phyloP scores from a whole-genome alignment of 2,113 vertebrate genomes.

The Illadopsis cleaveri region DNA sequence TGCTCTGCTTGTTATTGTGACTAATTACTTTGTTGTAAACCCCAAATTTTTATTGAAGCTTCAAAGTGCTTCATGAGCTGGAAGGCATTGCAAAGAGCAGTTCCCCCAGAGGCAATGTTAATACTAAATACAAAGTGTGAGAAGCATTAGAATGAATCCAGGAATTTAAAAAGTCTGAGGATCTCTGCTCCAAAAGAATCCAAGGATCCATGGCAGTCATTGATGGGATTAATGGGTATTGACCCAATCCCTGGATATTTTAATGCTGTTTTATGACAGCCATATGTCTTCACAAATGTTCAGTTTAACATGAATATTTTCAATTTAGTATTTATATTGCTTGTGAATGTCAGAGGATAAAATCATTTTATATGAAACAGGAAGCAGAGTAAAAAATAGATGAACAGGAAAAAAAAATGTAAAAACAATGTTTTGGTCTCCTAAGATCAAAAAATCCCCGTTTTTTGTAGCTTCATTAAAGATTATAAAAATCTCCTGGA shows the following conservation, averaged over 20 bases:
- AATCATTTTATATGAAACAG: not conserved
- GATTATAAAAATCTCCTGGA: not conserved
- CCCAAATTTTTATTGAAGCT: not conserved
- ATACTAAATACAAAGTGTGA: not conserved
- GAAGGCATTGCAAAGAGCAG: not conserved
- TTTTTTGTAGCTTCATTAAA: not conserved
- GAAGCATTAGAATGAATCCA: not conserved
- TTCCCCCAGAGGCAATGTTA: not conserved
- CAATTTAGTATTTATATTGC: not conserved
- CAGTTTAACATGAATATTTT: not conserved
- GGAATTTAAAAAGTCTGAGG: not conserved
- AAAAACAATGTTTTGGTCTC: not conserved
- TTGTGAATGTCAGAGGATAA: not conserved
- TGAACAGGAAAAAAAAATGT: not conserved
- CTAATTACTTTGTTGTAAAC: conserved; percentile 9
- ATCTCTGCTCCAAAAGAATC: not conserved
- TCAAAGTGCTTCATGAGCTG: not conserved
- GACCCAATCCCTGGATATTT: not conserved
- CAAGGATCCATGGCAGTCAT: not conserved
- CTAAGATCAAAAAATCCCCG: rapidly evolving
- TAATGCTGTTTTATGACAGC: not conserved
- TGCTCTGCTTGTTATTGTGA: not conserved
- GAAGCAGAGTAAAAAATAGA: not conserved
- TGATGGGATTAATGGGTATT: not conserved
- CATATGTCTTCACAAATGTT: not conserved